Evolutionary conservation across 2,797 vertebrate genomes (phyloP), one percentile per base, ranked within the genome.

Genomic region (Urosaurus nigricauda): DNA sequence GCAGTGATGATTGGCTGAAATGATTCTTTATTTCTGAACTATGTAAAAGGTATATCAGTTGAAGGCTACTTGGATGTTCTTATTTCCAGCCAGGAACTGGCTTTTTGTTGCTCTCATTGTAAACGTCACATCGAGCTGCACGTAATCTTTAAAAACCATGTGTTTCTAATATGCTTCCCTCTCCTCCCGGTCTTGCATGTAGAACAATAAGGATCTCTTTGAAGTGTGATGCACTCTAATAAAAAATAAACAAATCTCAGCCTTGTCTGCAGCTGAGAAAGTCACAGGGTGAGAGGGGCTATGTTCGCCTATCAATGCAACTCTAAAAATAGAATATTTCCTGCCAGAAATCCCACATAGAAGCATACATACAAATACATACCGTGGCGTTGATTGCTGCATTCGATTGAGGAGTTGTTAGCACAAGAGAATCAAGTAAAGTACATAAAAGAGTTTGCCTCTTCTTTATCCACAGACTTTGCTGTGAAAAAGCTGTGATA

Each of bases 191-290:
- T 91, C 93, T 91, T 92, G 90, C 92, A 93, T 94, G 92, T 90
- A 90, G 93, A 95, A 90, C 3, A 0, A 86, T 87, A 92, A 94
- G 91, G 88, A 90, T 75, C 89, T 94, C 95, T 96, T 95, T 94
- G 95, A 96, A 94, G 93, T 91, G 86, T 79, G 94, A 84, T 86
- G 82, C 89, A 94, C 90, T 51, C 73, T 35, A 79, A 70, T 51
- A 29, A 86, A 47, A 78, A 24, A 65, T 24, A 86, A 51, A 84
- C 35, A 37, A 58, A 85, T 74, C 93, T 96, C 74, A 94, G 0
- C 84, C 93, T 93, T 93, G 83, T 94, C 93, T 94, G 93, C 37
- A 53, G 37, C 83, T 86, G 85, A 88, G 84, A 93, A 83, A 93
- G 86, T 93, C 90, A 91, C 32, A 86, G 88, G 7, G 51, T 91